These are phyloP conservation scores for Spea bombifrons DNA, from an alignment of 2,113 vertebrate genomes.

Conservation along the genomic window DNA sequence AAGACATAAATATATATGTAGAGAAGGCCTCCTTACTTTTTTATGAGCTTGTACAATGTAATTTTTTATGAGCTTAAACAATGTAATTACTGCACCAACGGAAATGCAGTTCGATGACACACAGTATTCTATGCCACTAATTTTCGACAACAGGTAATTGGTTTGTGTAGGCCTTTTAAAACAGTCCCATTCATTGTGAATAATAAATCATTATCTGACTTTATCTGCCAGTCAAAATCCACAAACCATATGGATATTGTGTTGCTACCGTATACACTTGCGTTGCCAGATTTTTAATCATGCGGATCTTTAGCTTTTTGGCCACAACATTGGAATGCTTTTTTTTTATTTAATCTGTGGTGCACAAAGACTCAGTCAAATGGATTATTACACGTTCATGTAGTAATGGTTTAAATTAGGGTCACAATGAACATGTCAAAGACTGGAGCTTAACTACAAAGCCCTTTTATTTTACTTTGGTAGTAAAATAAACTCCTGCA, in stretches of 20 bases:
- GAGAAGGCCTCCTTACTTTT: too few species aligned
- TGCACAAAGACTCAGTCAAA: constrained; percentile 19
- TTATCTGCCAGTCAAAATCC: constrained; percentile 8
- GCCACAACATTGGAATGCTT: constrained; percentile 14
- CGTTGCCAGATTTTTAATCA: constrained; percentile 26
- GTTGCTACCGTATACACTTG: constrained; percentile 16
- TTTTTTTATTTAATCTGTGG: constrained; percentile 5
- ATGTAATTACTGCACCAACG: too few species aligned
- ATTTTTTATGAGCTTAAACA: too few species aligned
- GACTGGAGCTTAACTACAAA: constrained; percentile 23
- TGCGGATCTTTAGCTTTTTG: constrained; percentile 27
- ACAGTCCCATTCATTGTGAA: not conserved
- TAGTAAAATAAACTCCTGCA: constrained; percentile 27
- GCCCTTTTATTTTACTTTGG: constrained; percentile 24
- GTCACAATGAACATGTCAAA: constrained; percentile 28
- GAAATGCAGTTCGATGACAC: too few species aligned
- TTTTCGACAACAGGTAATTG: not conserved
- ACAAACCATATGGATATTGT: constrained; percentile 28
- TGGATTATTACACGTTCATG: constrained; percentile 21
- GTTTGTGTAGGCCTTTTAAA: not conserved
- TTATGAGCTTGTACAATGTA: too few species aligned
- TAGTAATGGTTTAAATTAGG: constrained; percentile 33
- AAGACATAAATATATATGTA: too few species aligned
- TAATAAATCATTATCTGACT: not conserved
- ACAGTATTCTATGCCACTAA: not conserved